A percentile compares a stretch with the other conserved stretches of the same genome.
These are phyloP conservation scores for Chiroxiphia lanceolata DNA, from an alignment of 2,797 vertebrate genomes.

Conservation along the genomic window DNA sequence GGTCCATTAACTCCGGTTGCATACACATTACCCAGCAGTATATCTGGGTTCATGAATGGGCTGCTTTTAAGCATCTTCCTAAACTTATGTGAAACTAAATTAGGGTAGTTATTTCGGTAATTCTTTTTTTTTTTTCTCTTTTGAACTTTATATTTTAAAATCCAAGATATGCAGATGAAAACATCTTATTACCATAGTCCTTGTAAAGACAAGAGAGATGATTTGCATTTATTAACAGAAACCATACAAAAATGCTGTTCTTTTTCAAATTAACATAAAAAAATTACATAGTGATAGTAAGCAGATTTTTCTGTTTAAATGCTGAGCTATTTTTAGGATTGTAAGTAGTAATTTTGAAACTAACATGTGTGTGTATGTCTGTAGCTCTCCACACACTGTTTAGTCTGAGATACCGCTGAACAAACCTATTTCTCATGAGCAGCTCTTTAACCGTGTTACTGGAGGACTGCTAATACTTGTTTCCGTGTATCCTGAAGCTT, in stretches of 20 bases:
- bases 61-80: neutral
- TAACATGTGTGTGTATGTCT: accelerated
- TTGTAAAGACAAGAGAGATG: neutral
- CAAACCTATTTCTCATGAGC: neutral
- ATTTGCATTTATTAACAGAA: neutral
- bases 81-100: neutral
- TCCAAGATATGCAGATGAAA: neutral
- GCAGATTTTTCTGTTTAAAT: neutral
- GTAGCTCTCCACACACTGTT: neutral
- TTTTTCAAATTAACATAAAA: neutral
- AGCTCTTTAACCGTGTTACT: neutral
- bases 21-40: neutral
- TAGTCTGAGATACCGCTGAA: neutral
- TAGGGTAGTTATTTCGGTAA: neutral
- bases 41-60: neutral
- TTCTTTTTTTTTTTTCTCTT: neutral
- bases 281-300: neutral
- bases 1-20: neutral
- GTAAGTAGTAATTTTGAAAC: neutral
- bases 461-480: neutral
- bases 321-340: neutral
- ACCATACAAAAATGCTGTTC: neutral
- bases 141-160: neutral
- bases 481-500: neutral
- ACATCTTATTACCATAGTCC: neutral